Evolutionary conservation across 2,888 invertebrate species (phyloP), one percentile per base, ranked within the genome.

Genomic region (Caprella mutica): DNA sequence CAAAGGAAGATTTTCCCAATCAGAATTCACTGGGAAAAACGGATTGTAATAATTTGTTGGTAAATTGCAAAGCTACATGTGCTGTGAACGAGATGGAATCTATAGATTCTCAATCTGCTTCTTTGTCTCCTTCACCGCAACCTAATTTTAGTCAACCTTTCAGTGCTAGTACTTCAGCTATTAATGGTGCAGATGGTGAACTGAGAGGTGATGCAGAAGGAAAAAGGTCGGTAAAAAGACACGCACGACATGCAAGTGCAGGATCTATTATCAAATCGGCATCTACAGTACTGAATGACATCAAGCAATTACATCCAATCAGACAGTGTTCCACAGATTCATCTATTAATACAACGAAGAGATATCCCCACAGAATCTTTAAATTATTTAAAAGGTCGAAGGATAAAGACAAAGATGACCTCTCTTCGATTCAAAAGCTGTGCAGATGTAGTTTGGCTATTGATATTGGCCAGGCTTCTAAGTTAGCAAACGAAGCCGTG

Each of bases 1-100:
- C 64, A 9, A 64, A 58, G 48, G 60, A 64, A 30, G 64, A 64
- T 24, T 64, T 64, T 27, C n/a, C n/a, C n/a, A n/a, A n/a, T n/a
- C n/a, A n/a, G n/a, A n/a, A n/a, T 54, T 64, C 38, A 38, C 60
- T 17, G 54, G 61, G 12, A 55, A 56, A 35, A 46, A 42, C 9
- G 56, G 42, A 1, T 48, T 40, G 6, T 26, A 23, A 21, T 39
- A n/a, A 42, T 24, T 29, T 6, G n/a, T 21, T 38, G 53, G 55
- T 26, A 55, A 55, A 44, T 44, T 44, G 26, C 5, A 44, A 44
- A 12, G 8, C 23, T 14, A n/a, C n/a, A n/a, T n/a, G n/a, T n/a
- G n/a, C n/a, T n/a, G n/a, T n/a, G n/a, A n/a, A n/a, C n/a, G n/a
- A n/a, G n/a, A n/a, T 14, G 8, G n/a, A 14, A 38, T 33, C 21